Conservation (phyloP, 30 jellyfish, hydroid and myxozoan species). For the Chironex yamaguchii region DNA sequence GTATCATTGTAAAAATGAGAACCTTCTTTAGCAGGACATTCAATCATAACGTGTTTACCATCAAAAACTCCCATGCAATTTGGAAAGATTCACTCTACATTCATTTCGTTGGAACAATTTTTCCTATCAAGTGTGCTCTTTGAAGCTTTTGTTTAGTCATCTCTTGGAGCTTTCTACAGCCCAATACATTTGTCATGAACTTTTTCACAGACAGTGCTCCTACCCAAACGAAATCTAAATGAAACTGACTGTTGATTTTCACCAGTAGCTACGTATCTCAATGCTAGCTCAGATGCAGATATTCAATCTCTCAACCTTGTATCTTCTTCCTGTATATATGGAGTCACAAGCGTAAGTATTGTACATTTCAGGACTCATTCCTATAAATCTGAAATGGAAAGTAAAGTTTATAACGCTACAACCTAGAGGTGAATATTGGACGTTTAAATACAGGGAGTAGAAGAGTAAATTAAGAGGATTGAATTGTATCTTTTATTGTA, state of each 20-base stretch:
- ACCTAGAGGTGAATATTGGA: too few species aligned
- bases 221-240: conserved; percentile 57
- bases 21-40: conserved; percentile 44
- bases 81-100: conserved; percentile 64
- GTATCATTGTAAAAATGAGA: conserved; percentile 23
- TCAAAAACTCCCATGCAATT: conserved; percentile 59
- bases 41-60: conserved; percentile 65
- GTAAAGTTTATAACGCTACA: too few species aligned
- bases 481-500: too few species aligned
- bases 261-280: conserved; percentile 22
- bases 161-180: conserved; percentile 30
- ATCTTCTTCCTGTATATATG: neutral
- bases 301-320: too few species aligned
- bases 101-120: conserved; percentile 15
- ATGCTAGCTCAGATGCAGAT: conserved; percentile 3
- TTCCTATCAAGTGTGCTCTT: conserved; percentile 22
- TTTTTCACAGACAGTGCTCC: conserved; percentile 34
- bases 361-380: conserved; percentile 20
- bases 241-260: conserved; percentile 47
- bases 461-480: neutral
- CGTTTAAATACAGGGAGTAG: too few species aligned
- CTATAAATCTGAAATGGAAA: too few species aligned
- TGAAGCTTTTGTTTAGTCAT: conserved; percentile 3
- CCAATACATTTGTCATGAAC: conserved; percentile 59
- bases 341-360: neutral